Evolutionary conservation across 2,113 vertebrate genomes (phyloP).

Genomic region (Australoheros scitulus): DNA sequence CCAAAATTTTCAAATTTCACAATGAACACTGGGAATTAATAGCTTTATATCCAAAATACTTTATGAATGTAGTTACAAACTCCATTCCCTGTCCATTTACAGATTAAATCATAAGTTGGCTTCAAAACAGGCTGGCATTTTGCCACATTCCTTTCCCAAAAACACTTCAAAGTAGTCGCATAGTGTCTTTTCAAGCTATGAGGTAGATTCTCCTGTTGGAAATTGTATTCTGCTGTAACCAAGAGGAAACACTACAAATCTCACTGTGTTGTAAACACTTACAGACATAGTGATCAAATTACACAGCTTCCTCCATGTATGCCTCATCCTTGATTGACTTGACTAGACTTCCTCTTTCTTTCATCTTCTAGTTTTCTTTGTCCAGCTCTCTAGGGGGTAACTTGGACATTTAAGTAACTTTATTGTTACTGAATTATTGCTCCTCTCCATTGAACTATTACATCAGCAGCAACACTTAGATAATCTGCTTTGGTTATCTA

Average conservation of each 20-base stretch:
- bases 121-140: not conserved
- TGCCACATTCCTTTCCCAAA: not conserved
- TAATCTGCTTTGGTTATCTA: slow-evolving; percentile 6
- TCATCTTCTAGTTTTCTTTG: slow-evolving; percentile 25
- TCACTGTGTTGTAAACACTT: not conserved
- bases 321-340: not conserved
- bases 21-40: not conserved
- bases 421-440: slow-evolving; percentile 27
- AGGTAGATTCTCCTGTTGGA: not conserved
- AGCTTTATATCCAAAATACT: not conserved
- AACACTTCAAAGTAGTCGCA: not conserved
- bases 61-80: not conserved
- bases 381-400: not conserved
- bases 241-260: not conserved
- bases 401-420: slow-evolving; percentile 17
- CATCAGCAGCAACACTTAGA: slow-evolving; percentile 30
- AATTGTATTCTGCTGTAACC: not conserved
- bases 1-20: not conserved
- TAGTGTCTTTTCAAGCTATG: not conserved
- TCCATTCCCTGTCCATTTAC: not conserved
- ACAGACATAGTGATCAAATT: not conserved
- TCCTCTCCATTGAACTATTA: slow-evolving; percentile 35
- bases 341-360: slow-evolving; percentile 36
- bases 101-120: not conserved
- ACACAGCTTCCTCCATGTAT: slow-evolving; percentile 6